Evolutionary conservation across 2,888 invertebrate genomes (phyloP), one percentile per base, ranked within the genome.

Genomic region (Ariolimax columbianus): DNA sequence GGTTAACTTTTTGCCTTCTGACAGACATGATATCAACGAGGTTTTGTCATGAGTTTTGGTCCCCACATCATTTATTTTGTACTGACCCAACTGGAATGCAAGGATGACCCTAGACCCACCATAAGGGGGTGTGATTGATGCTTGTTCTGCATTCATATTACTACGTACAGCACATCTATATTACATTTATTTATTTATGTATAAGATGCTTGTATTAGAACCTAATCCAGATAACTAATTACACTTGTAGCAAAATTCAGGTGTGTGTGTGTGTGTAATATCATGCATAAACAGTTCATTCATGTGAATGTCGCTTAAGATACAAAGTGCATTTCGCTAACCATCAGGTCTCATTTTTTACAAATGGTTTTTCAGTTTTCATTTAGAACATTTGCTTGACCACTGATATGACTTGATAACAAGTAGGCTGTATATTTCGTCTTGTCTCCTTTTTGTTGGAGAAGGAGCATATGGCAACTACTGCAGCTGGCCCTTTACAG

Each of bases 111-210:
- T 23, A 72, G 23, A n/a, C 47, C 75, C 75, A n/a, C 11, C 17
- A 51, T 51, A 75, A 1, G n/a, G 26, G 55, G 51, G 59, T 59
- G 77, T 36, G 59, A 6, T 36, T 77, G 55, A 26, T 59, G 36
- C 38, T 55, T 77, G 59, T 55, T 11, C 33, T 33, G 77, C 38
- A 75, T 51, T 51, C 23, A 75, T 75, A n/a, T 47, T 47, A n/a
- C n/a, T n/a, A n/a, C n/a, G n/a, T n/a, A 40, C 43, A 66, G n/a
- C 14, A 38, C 72, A 75, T 75, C 33, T 75, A 75, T 75, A 30
- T 17, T 9, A 51, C 4, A 26, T 59, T 77, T 36, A 55, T 9
- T 33, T 17, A 26, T 59, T 77, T 36, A 55, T 59, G 19, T 36
- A 77, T 55, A 59, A 30, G 40, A 59, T 36, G 26, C 43, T 77